Conservation (phyloP, 2,113 vertebrate species). For the Onychostoma macrolepis region DNA sequence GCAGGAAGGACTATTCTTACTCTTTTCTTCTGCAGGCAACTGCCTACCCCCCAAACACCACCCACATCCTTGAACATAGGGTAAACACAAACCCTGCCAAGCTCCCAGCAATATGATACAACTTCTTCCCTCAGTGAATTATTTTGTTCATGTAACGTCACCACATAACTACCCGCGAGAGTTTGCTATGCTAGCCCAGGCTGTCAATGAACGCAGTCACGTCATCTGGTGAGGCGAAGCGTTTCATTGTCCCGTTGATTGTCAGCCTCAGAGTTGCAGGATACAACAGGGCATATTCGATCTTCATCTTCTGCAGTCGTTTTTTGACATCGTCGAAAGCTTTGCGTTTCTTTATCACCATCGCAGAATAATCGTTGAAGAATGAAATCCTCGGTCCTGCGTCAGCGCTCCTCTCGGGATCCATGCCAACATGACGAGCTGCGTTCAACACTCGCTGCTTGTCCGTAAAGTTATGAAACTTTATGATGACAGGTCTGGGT, state of each 20-base stretch:
- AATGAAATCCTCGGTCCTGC: constrained; percentile 12
- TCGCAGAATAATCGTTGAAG: constrained; percentile 35
- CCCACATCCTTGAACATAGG: not conserved
- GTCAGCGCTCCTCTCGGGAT: not conserved
- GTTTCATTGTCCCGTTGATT: not conserved
- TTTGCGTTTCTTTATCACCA: constrained; percentile 34
- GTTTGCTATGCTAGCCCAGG: too few species aligned
- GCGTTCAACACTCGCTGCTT: not conserved
- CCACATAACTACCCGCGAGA: too few species aligned
- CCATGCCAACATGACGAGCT: not conserved
- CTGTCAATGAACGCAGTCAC: too few species aligned
- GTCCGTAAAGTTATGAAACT: constrained; percentile 36
- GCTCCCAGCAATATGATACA: not conserved
- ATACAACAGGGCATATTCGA: constrained; percentile 10
- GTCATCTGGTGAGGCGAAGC: too few species aligned
- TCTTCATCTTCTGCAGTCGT: constrained; percentile 5
- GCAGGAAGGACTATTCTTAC: not conserved
- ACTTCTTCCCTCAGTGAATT: not conserved
- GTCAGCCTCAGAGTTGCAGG: constrained; percentile 13
- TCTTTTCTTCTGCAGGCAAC: not conserved
- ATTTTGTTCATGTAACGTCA: not conserved
- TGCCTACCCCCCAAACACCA: not conserved
- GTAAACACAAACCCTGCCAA: not conserved
- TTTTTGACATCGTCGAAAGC: constrained; percentile 28
- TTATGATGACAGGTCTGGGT: constrained; percentile 30